Percentiles rank a stretch among this genome's conserved stretches.
Evolutionary conservation across 2,888 invertebrate species (phyloP).

Genomic region (Mesoligia furuncula): DNA sequence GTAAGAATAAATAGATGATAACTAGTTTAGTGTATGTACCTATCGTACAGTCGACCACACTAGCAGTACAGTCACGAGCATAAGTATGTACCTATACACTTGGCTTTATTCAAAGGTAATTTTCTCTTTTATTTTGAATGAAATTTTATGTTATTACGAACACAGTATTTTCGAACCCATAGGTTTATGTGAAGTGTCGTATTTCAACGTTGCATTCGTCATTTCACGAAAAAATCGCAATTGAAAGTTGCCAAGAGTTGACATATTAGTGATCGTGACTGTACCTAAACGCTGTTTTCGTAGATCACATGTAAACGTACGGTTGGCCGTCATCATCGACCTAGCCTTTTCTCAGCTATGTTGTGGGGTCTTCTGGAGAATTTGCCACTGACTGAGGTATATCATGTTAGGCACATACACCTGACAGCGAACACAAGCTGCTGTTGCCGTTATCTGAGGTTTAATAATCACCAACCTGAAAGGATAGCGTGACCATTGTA

Average conservation of each 20-base stretch:
- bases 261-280: too few relatives aligned
- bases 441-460: not conserved
- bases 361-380: too few relatives aligned
- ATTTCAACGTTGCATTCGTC: too few relatives aligned
- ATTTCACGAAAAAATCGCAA: too few relatives aligned
- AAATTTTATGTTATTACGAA: too few relatives aligned
- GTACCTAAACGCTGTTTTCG: not conserved
- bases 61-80: too few relatives aligned
- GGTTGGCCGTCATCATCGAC: not conserved
- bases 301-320: not conserved
- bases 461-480: not conserved
- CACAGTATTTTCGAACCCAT: too few relatives aligned
- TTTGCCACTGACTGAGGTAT: not conserved
- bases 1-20: slow-evolving; percentile 11
- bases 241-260: too few relatives aligned
- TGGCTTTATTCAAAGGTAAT: too few relatives aligned
- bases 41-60: not conserved
- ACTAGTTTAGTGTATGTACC: not conserved
- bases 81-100: too few relatives aligned
- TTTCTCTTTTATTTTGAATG: too few relatives aligned
- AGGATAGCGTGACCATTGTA: not conserved
- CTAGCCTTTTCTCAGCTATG: not conserved
- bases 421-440: not conserved
- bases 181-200: too few relatives aligned
- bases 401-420: not conserved